Evolutionary conservation across 2,113 vertebrate genomes (phyloP), one percentile per base, ranked within the genome.

Genomic region (Donacobius atricapilla): DNA sequence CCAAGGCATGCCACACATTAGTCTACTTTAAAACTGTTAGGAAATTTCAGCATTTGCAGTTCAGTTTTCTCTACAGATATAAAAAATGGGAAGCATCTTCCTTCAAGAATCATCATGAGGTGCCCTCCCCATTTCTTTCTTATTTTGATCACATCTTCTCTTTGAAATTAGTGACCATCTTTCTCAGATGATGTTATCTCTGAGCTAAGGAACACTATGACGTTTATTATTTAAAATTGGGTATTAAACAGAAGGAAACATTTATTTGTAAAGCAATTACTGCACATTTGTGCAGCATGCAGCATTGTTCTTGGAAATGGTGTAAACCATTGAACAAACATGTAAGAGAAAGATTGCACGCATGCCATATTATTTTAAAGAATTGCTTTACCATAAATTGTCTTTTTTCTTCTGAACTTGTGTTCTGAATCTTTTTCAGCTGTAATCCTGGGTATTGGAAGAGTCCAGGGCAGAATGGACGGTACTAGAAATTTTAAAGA

Each of bases 1-100:
- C 94, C 94, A 96, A 95, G 86, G 88, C 94, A 95, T 95, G 90
- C 94, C 95, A 96, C 96, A 97, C 92, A 93, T 94, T 95, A 96
- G 93, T 94, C 85, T 78, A 51, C 94, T 96, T 95, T 83, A 92
- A 94, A 94, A 93, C 93, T 94, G 93, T 92, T 93, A 87, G 92
- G 93, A 93, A 94, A 90, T 95, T 87, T 87, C 93, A 95, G 88
- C 80, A 53, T 68, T 96, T 84, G 80, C 94, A 82, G 93, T 78
- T 96, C 72, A 39, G 87, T 93, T 93, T 93, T 83, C 77, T 90
- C 64, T 65, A 78, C 44, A 63, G 80, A 94, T 86, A 92, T 2
- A 92, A 51, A 81, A 85, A 93, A 83, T 0, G 5, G 83, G 83
- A 90, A 87, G 83, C 83, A 71, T 69, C 68, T 90, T 86, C 61